These are phyloP conservation scores for Ormia ochracea DNA, from an alignment of 2,888 invertebrate genomes.

Conservation along the genomic window DNA sequence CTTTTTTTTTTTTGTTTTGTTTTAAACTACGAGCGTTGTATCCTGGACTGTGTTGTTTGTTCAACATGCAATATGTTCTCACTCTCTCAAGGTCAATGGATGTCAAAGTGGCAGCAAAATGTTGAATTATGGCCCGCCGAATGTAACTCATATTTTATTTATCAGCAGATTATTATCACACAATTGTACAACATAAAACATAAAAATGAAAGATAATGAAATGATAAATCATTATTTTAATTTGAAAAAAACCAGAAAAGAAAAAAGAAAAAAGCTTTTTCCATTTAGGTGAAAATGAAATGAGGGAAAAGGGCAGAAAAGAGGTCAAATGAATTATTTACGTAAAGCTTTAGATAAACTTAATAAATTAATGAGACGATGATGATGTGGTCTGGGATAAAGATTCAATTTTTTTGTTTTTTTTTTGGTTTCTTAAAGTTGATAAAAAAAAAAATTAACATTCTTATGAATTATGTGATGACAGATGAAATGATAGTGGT, in stretches of 20 bases:
- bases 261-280: slow-evolving; percentile 6
- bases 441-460: background rate
- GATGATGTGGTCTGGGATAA: background rate
- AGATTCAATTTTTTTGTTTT: background rate
- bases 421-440: background rate
- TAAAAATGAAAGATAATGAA: slow-evolving; percentile 44
- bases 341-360: background rate
- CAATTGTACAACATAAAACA: slow-evolving; percentile 46
- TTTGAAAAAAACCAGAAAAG: too few species aligned
- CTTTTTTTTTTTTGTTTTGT: background rate
- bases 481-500: slow-evolving; percentile 52
- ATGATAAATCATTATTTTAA: slow-evolving; percentile 50
- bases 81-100: slow-evolving; percentile 46
- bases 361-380: slow-evolving; percentile 27
- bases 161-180: slow-evolving; percentile 52
- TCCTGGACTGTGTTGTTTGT: background rate
- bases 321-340: slow-evolving; percentile 25
- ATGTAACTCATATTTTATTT: slow-evolving; percentile 25
- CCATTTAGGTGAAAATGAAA: background rate
- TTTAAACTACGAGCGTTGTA: background rate
- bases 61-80: slow-evolving; percentile 50
- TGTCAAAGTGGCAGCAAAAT: slow-evolving; percentile 38
- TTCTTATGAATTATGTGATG: slow-evolving; percentile 51
- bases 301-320: slow-evolving; percentile 29
- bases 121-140: slow-evolving; percentile 37